These are phyloP conservation scores for Chiroxiphia lanceolata DNA, from an alignment of 2,797 vertebrate genomes.

Conservation along the genomic window DNA sequence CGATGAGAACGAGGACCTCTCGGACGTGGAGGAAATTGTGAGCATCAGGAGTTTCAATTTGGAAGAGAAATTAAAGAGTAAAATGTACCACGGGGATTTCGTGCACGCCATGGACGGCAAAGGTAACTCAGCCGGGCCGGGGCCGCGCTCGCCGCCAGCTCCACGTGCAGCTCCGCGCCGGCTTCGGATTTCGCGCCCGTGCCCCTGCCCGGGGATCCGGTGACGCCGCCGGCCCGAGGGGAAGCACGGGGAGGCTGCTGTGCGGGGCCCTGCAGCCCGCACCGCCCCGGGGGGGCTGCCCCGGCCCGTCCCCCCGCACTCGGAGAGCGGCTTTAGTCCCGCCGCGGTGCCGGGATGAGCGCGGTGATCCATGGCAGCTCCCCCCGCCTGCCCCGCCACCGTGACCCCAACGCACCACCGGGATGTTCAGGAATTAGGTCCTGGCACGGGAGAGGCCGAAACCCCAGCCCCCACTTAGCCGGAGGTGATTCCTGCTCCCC, in stretches of 20 bases:
- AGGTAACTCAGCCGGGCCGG: conserved; percentile 77
- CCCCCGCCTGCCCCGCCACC: background rate
- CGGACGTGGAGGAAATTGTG: conserved; percentile 93
- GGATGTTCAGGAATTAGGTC: background rate
- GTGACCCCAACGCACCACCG: background rate
- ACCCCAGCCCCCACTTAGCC: background rate
- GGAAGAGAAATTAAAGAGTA: conserved; percentile 91
- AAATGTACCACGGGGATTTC: conserved; percentile 83
- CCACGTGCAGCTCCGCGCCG: conserved; percentile 70
- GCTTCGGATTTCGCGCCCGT: conserved; percentile 80
- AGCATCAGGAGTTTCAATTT: conserved; percentile 92
- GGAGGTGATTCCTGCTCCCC: background rate
- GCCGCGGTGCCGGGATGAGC: background rate
- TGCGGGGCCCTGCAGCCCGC: background rate
- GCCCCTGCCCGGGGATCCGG: conserved; percentile 71
- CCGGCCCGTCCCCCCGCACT: background rate
- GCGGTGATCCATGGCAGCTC: background rate
- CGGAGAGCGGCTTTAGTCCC: background rate
- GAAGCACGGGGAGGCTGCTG: background rate
- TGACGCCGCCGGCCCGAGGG: conserved; percentile 66
- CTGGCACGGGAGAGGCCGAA: background rate
- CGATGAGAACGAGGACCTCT: conserved; percentile 93
- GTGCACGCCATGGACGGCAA: conserved; percentile 91
- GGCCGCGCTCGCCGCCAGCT: background rate
- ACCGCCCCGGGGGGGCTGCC: background rate